Evolutionary conservation across 2,888 invertebrate genomes (phyloP).

Genomic region (Spodoptera picta): DNA sequence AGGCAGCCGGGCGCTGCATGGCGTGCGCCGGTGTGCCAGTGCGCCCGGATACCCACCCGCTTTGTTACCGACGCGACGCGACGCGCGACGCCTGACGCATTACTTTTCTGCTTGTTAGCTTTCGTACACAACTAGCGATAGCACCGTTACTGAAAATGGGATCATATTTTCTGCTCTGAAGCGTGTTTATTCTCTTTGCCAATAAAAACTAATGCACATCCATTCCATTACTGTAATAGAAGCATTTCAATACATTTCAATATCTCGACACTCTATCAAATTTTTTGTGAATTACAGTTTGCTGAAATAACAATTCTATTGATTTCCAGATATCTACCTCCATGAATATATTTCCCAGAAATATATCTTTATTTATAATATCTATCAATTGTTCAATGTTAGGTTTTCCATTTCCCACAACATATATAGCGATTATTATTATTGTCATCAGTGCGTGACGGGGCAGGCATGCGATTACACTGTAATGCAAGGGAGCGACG

Average conservation of each 20-base stretch:
- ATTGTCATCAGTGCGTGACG: slow-evolving; percentile 81
- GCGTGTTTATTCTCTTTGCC: slow-evolving; percentile 19
- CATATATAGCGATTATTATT: slow-evolving; percentile 70
- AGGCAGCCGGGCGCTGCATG: slow-evolving; percentile 13
- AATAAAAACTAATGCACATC: slow-evolving; percentile 15
- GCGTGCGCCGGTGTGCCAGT: slow-evolving; percentile 15
- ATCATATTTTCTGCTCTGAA: slow-evolving; percentile 34
- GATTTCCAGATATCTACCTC: slow-evolving; percentile 30
- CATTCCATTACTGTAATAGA: slow-evolving; percentile 29
- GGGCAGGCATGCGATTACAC: slow-evolving; percentile 71
- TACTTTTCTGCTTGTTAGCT: slow-evolving; percentile 59
- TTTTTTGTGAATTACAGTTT: slow-evolving; percentile 15
- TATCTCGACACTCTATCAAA: slow-evolving; percentile 32
- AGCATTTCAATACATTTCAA: slow-evolving; percentile 13
- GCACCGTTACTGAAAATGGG: slow-evolving; percentile 56
- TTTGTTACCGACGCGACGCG: slow-evolving; percentile 46
- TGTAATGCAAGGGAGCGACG: slow-evolving; percentile 67
- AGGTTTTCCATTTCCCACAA: slow-evolving; percentile 72
- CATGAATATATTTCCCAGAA: slow-evolving; percentile 36
- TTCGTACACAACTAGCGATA: slow-evolving; percentile 41
- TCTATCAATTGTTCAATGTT: slow-evolving; percentile 49
- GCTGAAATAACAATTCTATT: slow-evolving; percentile 29
- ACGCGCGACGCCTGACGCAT: slow-evolving; percentile 30
- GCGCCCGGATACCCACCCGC: slow-evolving; percentile 24
- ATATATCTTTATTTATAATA: slow-evolving; percentile 38